phyloP scores from a whole-genome alignment of 1,140 invertebrate species.

The Globodera ellingtonae region DNA sequence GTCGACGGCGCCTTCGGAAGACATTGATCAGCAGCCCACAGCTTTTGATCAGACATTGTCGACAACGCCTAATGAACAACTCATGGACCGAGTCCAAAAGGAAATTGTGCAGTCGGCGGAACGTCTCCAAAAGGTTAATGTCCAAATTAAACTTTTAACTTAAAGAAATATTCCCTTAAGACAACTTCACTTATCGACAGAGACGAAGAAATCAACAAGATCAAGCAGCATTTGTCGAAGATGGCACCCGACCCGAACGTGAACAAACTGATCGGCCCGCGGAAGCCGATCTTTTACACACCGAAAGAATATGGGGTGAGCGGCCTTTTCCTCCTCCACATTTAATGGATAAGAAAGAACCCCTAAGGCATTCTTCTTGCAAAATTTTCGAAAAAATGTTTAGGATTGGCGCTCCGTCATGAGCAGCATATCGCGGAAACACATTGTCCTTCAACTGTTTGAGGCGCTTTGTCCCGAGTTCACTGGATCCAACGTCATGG shows the following conservation, averaged over 20 bases:
- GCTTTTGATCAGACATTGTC: not conserved
- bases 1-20: not conserved
- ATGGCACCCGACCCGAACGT: slow-evolving; percentile 5
- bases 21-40: not conserved
- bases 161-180: not conserved
- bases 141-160: not conserved
- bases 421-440: slow-evolving; percentile 17
- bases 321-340: too few species aligned
- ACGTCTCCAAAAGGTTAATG: not conserved
- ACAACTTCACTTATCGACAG: not conserved
- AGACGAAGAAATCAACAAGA: slow-evolving; percentile 2
- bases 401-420: slow-evolving; percentile 29
- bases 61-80: not conserved
- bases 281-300: slow-evolving; percentile 22
- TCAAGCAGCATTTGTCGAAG: slow-evolving; percentile 10
- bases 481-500: not conserved
- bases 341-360: not conserved
- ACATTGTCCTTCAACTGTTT: slow-evolving; percentile 21
- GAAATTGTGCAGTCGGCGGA: not conserved
- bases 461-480: slow-evolving; percentile 27
- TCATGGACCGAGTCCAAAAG: not conserved
- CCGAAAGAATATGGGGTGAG: slow-evolving; percentile 25
- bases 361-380: not conserved
- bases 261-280: slow-evolving; percentile 19
- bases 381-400: not conserved